Conservation (phyloP, 92 coral and sea anemone species). For the Meandrina meandrites region DNA sequence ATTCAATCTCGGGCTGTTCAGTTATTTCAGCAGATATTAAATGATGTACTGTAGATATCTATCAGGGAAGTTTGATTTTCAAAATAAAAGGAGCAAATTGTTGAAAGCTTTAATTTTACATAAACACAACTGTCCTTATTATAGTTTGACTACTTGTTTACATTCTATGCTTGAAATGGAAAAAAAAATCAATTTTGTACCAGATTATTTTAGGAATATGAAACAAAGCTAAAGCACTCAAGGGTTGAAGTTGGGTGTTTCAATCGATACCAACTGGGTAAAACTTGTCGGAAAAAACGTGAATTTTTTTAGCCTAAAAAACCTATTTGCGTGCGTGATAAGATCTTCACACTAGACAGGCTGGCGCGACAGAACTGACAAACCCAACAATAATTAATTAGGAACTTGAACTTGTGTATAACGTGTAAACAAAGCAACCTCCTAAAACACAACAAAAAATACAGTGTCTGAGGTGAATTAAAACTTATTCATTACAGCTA, state of each 20-base stretch:
- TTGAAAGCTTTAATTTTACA: too few relatives aligned
- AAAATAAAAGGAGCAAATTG: too few relatives aligned
- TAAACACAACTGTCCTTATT: too few relatives aligned
- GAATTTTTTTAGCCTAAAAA: neutral
- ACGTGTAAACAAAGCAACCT: conserved; percentile 15
- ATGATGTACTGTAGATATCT: too few relatives aligned
- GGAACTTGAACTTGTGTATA: neutral
- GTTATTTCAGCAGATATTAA: too few relatives aligned
- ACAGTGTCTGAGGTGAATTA: neutral
- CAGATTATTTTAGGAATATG: neutral
- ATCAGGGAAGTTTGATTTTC: too few relatives aligned
- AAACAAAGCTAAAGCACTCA: neutral
- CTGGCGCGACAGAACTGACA: neutral
- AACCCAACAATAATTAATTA: neutral
- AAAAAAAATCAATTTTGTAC: neutral
- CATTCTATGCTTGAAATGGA: neutral
- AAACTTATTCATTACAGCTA: neutral
- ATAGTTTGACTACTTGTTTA: too few relatives aligned
- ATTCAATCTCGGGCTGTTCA: too few relatives aligned
- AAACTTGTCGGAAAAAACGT: neutral
- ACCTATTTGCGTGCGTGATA: neutral
- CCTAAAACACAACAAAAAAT: neutral
- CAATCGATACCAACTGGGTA: neutral
- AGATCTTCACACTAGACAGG: neutral
- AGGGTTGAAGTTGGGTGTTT: too few relatives aligned